Evolutionary conservation across 2,113 vertebrate genomes (phyloP), one percentile per base, ranked within the genome.

Genomic region (Prionailurus viverrinus): DNA sequence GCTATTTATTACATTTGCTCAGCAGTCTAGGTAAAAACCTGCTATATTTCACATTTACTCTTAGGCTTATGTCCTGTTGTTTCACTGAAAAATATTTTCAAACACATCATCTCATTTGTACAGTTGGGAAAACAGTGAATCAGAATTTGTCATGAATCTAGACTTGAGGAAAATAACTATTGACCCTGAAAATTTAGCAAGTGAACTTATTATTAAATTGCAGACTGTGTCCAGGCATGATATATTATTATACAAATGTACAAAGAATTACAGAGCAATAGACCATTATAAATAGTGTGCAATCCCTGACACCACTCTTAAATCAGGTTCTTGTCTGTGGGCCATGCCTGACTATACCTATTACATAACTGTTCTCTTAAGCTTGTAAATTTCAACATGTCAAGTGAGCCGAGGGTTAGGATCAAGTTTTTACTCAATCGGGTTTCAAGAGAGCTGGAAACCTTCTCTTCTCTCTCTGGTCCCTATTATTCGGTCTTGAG

Each of bases 1-100:
- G 94, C 89, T 81, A 61, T 94, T 68, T 95, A 48, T 39, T 97
- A 89, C 95, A 98, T 86, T 95, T 97, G 80, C 21, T 95, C 78
- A 86, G 78, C 36, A 69, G 55, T 90, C 87, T 63, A 69, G 29
- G 85, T 87, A 65, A 94, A 98, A 94, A 87, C 61, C 82, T 96
- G 68, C 55, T 58, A 86, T 73, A 86, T 96, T 96, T 93, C 48
- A 90, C 48, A 96, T 97, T 98, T 76, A 48, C 51, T 39, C 29
- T 97, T 93, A 97, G 55, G 86, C 80, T 89, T 79, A 66, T 73
- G 85, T 97, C 61, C 25, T 83, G 84, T 97, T 97, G 51, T 95
- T 96, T 97, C 83, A 71, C 96, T 98, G 98, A 96, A 97, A 98
- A 98, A 94, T 97, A 93, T 92, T 97, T 98, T 97, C 89, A 96